Evolutionary conservation across 1,140 invertebrate genomes (phyloP), one percentile per base, ranked within the genome.

Genomic region (Micrasema longulum): DNA sequence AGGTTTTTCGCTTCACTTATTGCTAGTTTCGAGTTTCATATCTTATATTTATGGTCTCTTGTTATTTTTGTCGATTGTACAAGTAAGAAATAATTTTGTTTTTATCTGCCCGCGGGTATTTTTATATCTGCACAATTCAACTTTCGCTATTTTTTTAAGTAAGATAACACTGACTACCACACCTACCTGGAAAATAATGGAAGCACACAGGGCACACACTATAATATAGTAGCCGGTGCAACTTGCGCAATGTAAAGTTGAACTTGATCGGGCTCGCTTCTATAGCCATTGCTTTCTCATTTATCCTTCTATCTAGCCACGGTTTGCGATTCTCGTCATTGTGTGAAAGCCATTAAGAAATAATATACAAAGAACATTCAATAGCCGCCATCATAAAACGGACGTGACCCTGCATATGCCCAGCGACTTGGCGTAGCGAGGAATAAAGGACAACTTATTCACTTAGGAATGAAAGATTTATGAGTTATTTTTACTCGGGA

Each of bases 321-420:
- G 50, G 50, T 53, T 23, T 31, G 50, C 55, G 38, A 69, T 47
- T 69, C 45, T 23, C 67, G 67, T 47, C 60, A 47, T 63, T 69
- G 67, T 69, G 43, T 35, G 60, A 72, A 73, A 53, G 47, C 65
- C 60, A 73, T 73, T 73, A 73, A 64, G 65, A 69, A 73, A 69
- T 73, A 69, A 69, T 69, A 68, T 63, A 69, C 57, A 55, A 55
- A 45, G 66, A 64, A 16, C 45, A 41, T 62, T 64, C 20, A 64
- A 64, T 64, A 47, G 60, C 26, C 41, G 65, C 26, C 71, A 41
- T 67, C 72, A 70, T 74, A 74, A 74, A 74, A 48, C 64, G 63
- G 55, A 69, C 72, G 72, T 74, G 72, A 74, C 57, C 67, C 52
- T 53, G 62, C 72, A 69, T 74, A 23, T 14, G n/a, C 26, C 16